Evolutionary conservation across 2,113 vertebrate species (phyloP).

Genomic region (Carettochelys insculpta): DNA sequence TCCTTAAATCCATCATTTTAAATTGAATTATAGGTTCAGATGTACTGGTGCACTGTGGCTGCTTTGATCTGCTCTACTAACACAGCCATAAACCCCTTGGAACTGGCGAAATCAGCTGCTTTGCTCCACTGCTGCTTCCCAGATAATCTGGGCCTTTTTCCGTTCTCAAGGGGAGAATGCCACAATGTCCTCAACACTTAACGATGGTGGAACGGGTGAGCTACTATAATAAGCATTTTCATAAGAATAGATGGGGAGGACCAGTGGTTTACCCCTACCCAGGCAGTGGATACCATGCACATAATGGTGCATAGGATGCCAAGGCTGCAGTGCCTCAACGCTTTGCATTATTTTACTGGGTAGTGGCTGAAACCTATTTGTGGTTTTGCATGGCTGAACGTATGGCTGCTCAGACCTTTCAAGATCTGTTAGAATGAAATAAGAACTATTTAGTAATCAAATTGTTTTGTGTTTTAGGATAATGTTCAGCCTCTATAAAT

Average conservation of each 20-base stretch:
- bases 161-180: background rate
- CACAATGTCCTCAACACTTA: background rate
- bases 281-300: background rate
- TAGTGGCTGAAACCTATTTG: background rate
- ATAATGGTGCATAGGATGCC: background rate
- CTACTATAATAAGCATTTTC: background rate
- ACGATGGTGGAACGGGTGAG: background rate
- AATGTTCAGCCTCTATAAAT: background rate
- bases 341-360: background rate
- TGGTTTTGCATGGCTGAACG: rapidly evolving
- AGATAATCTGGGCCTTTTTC: background rate
- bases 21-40: background rate
- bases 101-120: background rate
- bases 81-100: background rate
- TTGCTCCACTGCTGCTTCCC: background rate
- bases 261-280: background rate
- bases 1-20: slow-evolving; percentile 8
- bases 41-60: background rate
- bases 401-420: background rate
- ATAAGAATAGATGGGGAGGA: background rate
- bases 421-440: background rate
- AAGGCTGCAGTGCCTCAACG: background rate
- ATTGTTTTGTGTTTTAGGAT: background rate
- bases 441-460: background rate
- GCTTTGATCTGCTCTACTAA: slow-evolving; percentile 1